Conservation (phyloP, 2,113 vertebrate genomes). For the Aegotheles bennettii region DNA sequence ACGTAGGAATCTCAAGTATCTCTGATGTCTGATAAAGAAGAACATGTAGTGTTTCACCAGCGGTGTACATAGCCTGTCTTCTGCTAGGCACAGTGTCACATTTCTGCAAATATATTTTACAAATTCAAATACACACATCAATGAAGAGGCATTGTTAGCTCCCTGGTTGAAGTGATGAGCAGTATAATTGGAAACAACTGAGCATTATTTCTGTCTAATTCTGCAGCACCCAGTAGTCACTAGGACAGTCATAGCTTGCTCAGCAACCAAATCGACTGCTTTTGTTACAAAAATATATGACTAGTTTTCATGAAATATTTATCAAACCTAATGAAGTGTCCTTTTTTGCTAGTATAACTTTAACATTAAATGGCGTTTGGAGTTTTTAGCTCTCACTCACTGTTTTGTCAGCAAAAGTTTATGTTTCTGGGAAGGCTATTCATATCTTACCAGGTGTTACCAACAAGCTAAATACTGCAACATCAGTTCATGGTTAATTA, state of each 20-base stretch:
- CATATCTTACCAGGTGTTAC: not conserved
- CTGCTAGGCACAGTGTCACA: not conserved
- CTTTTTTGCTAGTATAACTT: not conserved
- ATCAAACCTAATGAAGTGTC: not conserved
- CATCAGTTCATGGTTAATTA: not conserved
- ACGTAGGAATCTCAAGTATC: not conserved
- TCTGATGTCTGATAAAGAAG: not conserved
- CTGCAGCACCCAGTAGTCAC: not conserved
- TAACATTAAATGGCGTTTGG: not conserved
- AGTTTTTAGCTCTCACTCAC: not conserved
- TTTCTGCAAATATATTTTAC: not conserved
- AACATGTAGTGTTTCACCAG: not conserved
- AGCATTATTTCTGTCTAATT: not conserved
- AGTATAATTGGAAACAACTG: not conserved
- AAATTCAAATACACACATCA: not conserved
- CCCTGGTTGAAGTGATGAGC: not conserved
- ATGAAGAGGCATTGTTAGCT: not conserved
- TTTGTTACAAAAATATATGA: not conserved
- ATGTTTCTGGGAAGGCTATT: not conserved
- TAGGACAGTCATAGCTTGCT: not conserved
- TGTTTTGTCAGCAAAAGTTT: not conserved
- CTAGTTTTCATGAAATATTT: not conserved
- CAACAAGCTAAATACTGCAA: not conserved
- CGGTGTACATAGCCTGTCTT: not conserved
- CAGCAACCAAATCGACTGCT: rapidly evolving